phyloP scores from a whole-genome alignment of 2,113 vertebrate species.

The Elgaria multicarinata region DNA sequence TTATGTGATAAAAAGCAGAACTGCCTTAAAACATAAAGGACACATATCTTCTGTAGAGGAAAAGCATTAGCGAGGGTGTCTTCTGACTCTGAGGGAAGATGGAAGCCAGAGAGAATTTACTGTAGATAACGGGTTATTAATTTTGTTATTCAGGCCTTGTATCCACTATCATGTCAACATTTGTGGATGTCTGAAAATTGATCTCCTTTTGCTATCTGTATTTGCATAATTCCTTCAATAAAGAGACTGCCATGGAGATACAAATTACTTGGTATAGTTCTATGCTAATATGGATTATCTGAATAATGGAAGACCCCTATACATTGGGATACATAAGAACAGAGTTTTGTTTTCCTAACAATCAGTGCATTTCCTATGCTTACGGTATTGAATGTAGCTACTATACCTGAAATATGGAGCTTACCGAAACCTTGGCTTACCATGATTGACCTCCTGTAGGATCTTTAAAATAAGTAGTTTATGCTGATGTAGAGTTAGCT shows the following conservation, averaged over 20 bases:
- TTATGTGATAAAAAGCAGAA: neutral
- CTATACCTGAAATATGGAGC: neutral
- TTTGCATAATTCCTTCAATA: constrained; percentile 1
- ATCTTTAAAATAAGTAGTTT: neutral
- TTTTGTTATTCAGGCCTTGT: neutral
- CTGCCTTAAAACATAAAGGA: neutral
- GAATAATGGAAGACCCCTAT: neutral
- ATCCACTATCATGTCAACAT: neutral
- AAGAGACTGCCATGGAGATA: neutral
- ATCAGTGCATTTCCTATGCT: constrained; percentile 10
- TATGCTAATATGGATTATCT: neutral
- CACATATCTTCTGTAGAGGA: neutral
- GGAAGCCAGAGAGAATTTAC: neutral
- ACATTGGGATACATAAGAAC: neutral
- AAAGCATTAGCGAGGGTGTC: neutral
- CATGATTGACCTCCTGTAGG: neutral
- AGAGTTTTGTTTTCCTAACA: neutral
- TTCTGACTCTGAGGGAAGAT: constrained; percentile 7
- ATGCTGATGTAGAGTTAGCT: constrained; percentile 20
- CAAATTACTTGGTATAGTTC: neutral
- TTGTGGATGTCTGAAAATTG: neutral
- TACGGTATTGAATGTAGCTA: constrained; percentile 18
- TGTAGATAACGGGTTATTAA: neutral
- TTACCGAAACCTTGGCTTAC: neutral
- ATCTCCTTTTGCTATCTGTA: constrained; percentile 1